Base-by-base conservation (phyloP, 2,113 vertebrate species). In the Pavo muticus region DNA sequence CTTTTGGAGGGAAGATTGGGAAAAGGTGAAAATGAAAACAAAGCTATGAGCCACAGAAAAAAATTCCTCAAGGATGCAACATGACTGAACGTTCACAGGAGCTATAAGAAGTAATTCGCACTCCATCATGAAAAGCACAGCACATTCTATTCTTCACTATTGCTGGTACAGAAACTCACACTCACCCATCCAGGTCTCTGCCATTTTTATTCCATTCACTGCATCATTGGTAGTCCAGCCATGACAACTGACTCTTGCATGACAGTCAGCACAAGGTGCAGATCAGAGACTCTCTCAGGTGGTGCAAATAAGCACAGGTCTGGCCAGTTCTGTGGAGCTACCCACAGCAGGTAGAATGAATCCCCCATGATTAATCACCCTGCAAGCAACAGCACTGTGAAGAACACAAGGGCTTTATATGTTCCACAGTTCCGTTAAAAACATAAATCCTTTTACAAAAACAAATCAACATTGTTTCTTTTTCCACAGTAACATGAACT, bases 181-280 rank as follows among this genome's bases (percentile, higher is more conserved):
- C 19, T 17, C 63, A 60, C 61, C 39, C 57, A 12, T 52, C 37
- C 39, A n/a, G 85, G 57, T 65, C 18, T 14, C 1, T 0, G 3
- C 18, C 19, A 9, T 20, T 60, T 52, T n/a, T 8, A n/a, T 9
- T 30, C 29, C 25, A n/a, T 16, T 27, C 30, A 39, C 20, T 52
- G 48, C 44, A 54, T 4, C 54, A 39, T 2, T 40, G 6, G 2
- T 0, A 52, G 74, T 29, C 52, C 42, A 18, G 32, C 32, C 39
- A 44, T 5, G 25, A 60, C 59, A 59, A 64, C 40, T 1, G 2
- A 32, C 67, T 15, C 5, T 8, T 18, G 12, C 18, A 50, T 48
- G 54, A 7, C 30, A 30, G 0, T 32, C 1, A 3, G 16, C 10
- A 8, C 19, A 47, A 30, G 20, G 9, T 6, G 7, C 12, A 63